A percentile compares a stretch with the other conserved stretches of the same genome.
Conservation (phyloP, 2,797 vertebrate genomes). For the Melanotaenia boesemani region DNA sequence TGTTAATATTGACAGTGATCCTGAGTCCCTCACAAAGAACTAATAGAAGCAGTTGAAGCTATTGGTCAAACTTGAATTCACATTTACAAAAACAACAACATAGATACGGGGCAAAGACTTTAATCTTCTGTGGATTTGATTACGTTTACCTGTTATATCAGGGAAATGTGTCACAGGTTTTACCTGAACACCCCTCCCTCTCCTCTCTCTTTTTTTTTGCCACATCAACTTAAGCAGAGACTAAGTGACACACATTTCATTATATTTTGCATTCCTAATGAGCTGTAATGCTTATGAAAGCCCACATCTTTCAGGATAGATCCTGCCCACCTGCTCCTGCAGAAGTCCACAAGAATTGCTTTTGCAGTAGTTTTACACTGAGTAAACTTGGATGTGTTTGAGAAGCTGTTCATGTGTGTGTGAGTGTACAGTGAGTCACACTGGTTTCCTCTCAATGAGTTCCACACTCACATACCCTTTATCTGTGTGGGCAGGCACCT, state of each 20-base stretch:
- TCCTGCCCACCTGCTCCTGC: slow-evolving; percentile 12
- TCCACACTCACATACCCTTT: slow-evolving; percentile 48
- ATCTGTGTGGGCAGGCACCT: slow-evolving; percentile 35
- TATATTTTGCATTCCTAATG: slow-evolving; percentile 63
- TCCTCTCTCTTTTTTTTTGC: slow-evolving; percentile 13
- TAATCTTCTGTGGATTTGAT: slow-evolving; percentile 50
- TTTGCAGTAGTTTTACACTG: slow-evolving; percentile 43
- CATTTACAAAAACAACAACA: too few species aligned
- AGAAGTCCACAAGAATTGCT: slow-evolving; percentile 53
- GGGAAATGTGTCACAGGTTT: slow-evolving; percentile 48
- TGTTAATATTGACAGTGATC: not conserved
- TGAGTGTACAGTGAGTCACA: too few species aligned
- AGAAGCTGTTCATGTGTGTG: too few species aligned
- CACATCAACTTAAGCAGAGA: slow-evolving; percentile 28
- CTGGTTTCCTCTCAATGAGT: slow-evolving; percentile 40
- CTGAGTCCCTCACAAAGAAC: too few species aligned
- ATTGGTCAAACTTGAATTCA: too few species aligned
- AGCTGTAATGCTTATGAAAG: slow-evolving; percentile 43
- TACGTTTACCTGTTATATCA: slow-evolving; percentile 60
- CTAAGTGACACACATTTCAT: slow-evolving; percentile 3
- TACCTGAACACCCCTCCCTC: slow-evolving; percentile 32
- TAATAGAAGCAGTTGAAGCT: too few species aligned
- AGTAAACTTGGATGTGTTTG: not conserved
- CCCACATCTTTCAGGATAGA: slow-evolving; percentile 35
- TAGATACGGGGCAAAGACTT: too few species aligned